A percentile compares a stretch with the other conserved stretches of the same genome.
Evolutionary conservation across 2,888 invertebrate species (phyloP).

Genomic region (Cyaniris semiargus): DNA sequence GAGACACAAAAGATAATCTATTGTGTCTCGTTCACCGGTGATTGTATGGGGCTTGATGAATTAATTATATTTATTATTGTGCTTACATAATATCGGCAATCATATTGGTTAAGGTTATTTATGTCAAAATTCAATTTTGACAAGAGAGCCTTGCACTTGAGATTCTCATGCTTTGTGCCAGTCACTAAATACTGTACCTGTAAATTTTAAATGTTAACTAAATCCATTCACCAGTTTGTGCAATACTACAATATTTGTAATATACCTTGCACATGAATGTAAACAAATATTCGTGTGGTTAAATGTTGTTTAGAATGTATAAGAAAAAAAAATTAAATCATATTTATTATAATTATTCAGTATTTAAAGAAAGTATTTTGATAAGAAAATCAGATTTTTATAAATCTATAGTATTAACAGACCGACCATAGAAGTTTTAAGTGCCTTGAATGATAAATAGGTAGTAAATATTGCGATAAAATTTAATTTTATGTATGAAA

Average conservation of each 20-base stretch:
- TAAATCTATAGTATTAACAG: conserved; percentile 15
- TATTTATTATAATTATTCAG: conserved; percentile 25
- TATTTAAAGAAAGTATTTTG: conserved; percentile 20
- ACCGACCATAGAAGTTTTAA: conserved; percentile 9
- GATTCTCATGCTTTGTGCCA: background rate
- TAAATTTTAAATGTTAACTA: conserved; percentile 5
- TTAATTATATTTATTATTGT: background rate
- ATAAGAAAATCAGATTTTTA: conserved; percentile 11
- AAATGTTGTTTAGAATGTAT: background rate
- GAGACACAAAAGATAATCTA: too few relatives aligned
- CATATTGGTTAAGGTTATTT: background rate
- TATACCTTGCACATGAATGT: background rate
- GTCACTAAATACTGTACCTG: conserved; percentile 6
- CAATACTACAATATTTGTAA: background rate
- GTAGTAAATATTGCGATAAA: conserved; percentile 6
- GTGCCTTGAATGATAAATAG: conserved; percentile 30
- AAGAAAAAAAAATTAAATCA: background rate
- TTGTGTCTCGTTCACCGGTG: too few relatives aligned
- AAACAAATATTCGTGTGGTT: background rate
- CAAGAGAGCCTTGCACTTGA: background rate
- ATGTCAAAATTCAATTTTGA: background rate
- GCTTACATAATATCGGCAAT: background rate
- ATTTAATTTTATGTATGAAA: background rate
- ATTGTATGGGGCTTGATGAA: too few relatives aligned
- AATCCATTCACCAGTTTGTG: background rate